Conservation (phyloP, 2,888 invertebrate species). For the Drosophila cognata region DNA sequence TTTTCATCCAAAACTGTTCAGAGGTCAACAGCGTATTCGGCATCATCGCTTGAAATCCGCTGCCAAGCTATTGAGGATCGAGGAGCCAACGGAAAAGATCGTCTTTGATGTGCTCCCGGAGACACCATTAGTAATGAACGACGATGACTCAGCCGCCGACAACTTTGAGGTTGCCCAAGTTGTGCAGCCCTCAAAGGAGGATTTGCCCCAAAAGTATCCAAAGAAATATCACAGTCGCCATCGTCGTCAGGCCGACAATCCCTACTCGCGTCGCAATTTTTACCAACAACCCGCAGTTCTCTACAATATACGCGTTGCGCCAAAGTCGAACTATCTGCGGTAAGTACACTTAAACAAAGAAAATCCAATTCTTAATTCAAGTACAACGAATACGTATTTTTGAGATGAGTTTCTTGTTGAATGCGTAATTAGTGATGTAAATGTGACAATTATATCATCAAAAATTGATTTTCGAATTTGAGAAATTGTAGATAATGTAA, state of each 20-base stretch:
- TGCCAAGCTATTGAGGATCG: constrained; percentile 12
- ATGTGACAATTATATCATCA: not conserved
- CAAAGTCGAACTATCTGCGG: constrained; percentile 15
- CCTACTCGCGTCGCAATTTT: not conserved
- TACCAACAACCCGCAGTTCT: not conserved
- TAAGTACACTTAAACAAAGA: not conserved
- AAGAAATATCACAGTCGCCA: constrained; percentile 78
- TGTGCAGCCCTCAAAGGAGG: constrained; percentile 56
- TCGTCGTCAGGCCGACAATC: constrained; percentile 68
- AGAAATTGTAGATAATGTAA: too few species aligned
- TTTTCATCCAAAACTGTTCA: constrained; percentile 50
- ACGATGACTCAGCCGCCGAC: constrained; percentile 51
- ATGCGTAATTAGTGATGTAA: not conserved
- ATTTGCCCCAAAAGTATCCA: constrained; percentile 64
- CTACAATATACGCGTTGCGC: constrained; percentile 27
- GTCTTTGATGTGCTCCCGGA: constrained; percentile 80
- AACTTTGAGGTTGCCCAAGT: constrained; percentile 63
- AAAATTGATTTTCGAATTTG: too few species aligned
- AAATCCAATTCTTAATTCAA: not conserved
- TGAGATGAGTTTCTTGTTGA: not conserved
- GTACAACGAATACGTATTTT: not conserved
- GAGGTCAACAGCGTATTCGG: constrained; percentile 55
- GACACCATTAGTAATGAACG: constrained; percentile 61
- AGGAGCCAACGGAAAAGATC: constrained; percentile 68
- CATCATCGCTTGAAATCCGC: constrained; percentile 59